phyloP scores from a whole-genome alignment of 2,797 vertebrate genomes.

The Lepus oiostolus region DNA sequence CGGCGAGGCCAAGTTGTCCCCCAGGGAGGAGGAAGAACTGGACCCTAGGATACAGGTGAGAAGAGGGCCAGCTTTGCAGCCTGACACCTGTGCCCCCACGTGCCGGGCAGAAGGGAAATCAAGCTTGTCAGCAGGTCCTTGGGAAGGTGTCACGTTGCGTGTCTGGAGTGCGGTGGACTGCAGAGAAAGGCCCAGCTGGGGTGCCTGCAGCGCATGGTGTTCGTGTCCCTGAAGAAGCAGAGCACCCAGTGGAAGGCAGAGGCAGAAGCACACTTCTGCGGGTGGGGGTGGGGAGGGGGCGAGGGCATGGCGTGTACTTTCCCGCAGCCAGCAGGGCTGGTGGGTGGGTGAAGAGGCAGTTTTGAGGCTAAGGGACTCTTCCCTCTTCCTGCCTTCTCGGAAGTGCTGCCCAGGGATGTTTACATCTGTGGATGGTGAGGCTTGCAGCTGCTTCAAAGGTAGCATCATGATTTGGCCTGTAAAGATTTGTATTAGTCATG shows the following conservation, averaged over 20 bases:
- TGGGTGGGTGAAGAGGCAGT: not conserved
- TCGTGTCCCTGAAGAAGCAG: not conserved
- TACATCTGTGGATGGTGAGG: not conserved
- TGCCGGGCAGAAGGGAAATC: not conserved
- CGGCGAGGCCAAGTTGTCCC: conserved; percentile 76
- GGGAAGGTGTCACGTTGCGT: not conserved
- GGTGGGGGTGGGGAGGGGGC: no score
- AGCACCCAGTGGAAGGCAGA: not conserved
- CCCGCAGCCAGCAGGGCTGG: no score
- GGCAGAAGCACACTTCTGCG: not conserved
- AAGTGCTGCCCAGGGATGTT: not conserved
- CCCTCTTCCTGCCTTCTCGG: not conserved
- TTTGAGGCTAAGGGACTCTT: not conserved
- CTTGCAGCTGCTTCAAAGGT: not conserved
- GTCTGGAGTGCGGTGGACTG: not conserved
- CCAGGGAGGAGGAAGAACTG: conserved; percentile 91
- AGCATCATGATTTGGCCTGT: not conserved
- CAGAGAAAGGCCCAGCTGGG: not conserved
- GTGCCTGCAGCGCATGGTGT: not conserved
- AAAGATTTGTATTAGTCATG: not conserved
- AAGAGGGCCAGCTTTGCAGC: not conserved
- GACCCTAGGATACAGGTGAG: conserved; percentile 93
- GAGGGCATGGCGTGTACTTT: no score
- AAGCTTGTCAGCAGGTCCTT: not conserved
- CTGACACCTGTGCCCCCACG: no score